phyloP scores from a whole-genome alignment of 2,888 invertebrate species.

The Leptinotarsa rubiginosa region DNA sequence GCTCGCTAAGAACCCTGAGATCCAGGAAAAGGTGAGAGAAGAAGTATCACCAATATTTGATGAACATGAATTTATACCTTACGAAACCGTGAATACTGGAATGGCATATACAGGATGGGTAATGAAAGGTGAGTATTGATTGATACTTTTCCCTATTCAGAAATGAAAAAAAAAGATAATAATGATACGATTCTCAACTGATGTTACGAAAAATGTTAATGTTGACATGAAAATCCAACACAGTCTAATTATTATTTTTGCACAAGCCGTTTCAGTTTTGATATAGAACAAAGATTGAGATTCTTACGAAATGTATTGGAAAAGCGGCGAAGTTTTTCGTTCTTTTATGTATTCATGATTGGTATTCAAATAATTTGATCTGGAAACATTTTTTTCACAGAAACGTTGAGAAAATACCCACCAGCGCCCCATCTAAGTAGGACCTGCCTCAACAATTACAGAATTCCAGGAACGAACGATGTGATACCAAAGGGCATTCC shows the following conservation, averaged over 20 bases:
- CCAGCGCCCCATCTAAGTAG: conserved; percentile 27
- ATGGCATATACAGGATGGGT: conserved; percentile 22
- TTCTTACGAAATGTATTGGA: too few species aligned
- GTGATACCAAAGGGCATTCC: conserved; percentile 25
- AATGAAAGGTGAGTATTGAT: conserved; percentile 19
- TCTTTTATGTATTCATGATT: too few species aligned
- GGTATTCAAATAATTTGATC: too few species aligned
- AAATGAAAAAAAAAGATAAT: too few species aligned
- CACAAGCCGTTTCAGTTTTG: too few species aligned
- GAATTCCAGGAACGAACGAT: conserved; percentile 15
- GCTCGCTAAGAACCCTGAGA: conserved; percentile 62
- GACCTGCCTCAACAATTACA: conserved; percentile 16
- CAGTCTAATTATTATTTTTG: too few species aligned
- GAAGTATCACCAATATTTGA: conserved; percentile 53
- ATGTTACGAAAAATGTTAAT: too few species aligned
- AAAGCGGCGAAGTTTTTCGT: too few species aligned
- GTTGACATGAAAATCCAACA: too few species aligned
- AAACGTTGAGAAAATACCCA: conserved; percentile 27
- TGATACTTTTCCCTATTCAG: neutral
- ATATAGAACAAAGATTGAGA: too few species aligned
- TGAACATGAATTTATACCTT: conserved; percentile 12
- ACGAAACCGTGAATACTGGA: conserved; percentile 13
- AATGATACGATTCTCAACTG: neutral
- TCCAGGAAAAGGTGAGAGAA: conserved; percentile 64
- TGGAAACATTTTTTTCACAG: neutral